phyloP scores from a whole-genome alignment of 23 tunicate species.

The Ascidia mentula region DNA sequence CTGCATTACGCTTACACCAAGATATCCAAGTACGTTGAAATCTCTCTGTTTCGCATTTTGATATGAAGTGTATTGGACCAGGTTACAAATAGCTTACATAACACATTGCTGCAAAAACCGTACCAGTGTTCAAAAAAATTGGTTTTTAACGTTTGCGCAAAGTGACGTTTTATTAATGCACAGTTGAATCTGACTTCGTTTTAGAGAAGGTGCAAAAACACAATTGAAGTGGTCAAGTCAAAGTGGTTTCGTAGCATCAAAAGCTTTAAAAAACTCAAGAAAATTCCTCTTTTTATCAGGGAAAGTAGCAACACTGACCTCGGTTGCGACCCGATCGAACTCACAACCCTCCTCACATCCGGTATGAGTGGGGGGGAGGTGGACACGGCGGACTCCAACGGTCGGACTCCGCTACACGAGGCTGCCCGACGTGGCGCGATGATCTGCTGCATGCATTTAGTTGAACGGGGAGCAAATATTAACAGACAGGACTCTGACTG shows the following conservation, averaged over 20 bases:
- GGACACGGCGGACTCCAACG: slow-evolving; percentile 68
- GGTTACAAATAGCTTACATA: no score
- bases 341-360: slow-evolving; percentile 84
- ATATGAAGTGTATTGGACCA: no score
- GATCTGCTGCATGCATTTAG: slow-evolving; percentile 84
- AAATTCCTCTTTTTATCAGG: not conserved
- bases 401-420: slow-evolving; percentile 89
- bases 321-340: slow-evolving; percentile 90
- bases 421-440: slow-evolving; percentile 72
- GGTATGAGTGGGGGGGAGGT: slow-evolving; percentile 75
- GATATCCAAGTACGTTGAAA: slow-evolving; percentile 64
- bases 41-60: no score
- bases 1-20: slow-evolving; percentile 91
- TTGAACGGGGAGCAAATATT: slow-evolving; percentile 87
- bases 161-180: no score
- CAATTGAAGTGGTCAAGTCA: no score
- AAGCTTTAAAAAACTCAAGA: not conserved
- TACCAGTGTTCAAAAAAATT: no score
- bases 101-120: no score
- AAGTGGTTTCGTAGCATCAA: no score
- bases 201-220: no score
- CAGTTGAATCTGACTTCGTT: no score
- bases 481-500: slow-evolving; percentile 83
- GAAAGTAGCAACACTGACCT: slow-evolving; percentile 6
- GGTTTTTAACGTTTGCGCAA: not conserved